These are phyloP conservation scores for Mycteria americana DNA, from an alignment of 2,797 vertebrate species.

Conservation along the genomic window DNA sequence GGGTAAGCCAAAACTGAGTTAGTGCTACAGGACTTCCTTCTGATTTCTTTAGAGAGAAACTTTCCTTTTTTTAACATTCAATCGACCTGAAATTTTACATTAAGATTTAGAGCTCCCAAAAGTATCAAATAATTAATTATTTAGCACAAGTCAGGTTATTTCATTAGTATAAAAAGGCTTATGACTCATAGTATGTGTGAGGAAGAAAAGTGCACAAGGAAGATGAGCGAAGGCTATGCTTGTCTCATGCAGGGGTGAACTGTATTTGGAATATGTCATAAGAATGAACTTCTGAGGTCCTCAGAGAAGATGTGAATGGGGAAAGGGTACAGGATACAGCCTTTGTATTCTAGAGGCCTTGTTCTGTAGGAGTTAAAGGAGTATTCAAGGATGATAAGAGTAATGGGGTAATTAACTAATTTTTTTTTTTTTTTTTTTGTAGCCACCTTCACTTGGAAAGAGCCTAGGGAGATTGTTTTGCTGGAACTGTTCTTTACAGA, in stretches of 20 bases:
- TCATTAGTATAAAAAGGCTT: neutral
- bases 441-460: neutral
- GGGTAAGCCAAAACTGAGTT: neutral
- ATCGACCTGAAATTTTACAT: neutral
- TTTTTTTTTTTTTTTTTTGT: neutral
- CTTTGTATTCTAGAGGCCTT: neutral
- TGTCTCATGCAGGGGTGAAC: rapidly evolving
- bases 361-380: neutral
- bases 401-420: neutral
- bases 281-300: neutral
- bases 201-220: neutral
- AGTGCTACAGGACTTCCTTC: neutral
- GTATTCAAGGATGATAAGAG: neutral
- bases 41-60: neutral
- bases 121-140: neutral
- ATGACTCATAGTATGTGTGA: neutral
- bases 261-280: neutral
- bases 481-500: neutral
- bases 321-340: neutral
- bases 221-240: neutral
- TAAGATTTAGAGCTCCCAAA: neutral
- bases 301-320: neutral
- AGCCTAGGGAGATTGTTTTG: neutral
- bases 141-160: neutral
- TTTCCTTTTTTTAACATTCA: neutral